phyloP scores from a whole-genome alignment of 2,797 vertebrate species.

The Pipistrellus kuhlii region DNA sequence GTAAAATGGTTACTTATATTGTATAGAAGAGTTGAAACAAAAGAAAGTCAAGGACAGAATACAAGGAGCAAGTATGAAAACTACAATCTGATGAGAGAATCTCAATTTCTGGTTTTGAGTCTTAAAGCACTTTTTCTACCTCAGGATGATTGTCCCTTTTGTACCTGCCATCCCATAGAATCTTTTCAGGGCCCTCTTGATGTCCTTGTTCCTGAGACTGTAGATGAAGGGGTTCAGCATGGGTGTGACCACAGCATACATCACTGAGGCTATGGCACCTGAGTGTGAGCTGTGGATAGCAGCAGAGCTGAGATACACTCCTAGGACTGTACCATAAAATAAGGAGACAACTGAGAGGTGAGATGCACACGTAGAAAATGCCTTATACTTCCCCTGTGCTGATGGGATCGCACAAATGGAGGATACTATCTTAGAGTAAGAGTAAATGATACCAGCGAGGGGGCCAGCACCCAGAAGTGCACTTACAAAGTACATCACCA shows the following conservation, averaged over 20 bases:
- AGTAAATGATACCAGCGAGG: neutral
- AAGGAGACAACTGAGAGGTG: constrained; percentile 2
- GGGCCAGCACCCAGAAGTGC: neutral
- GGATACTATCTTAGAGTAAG: neutral
- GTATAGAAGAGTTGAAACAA: too few relatives aligned
- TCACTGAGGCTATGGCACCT: neutral
- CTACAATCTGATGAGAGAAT: neutral
- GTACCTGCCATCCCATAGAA: neutral
- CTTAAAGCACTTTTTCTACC: neutral
- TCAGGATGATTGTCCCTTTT: neutral
- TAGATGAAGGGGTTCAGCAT: neutral
- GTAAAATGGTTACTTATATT: too few relatives aligned
- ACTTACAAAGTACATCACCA: neutral
- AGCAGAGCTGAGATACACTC: too few relatives aligned
- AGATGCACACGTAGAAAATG: neutral
- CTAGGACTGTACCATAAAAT: too few relatives aligned
- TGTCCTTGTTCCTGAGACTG: neutral
- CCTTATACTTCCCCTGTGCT: neutral
- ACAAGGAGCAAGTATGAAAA: too few relatives aligned
- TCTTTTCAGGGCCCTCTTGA: neutral
- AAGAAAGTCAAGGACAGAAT: too few relatives aligned
- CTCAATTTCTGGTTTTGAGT: neutral
- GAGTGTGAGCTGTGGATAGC: neutral
- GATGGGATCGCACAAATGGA: neutral
- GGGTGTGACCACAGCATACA: neutral